Percentiles rank a stretch among this genome's conserved stretches.
phyloP scores from a whole-genome alignment of 2,888 invertebrate species.

The Epinotia bilunana region DNA sequence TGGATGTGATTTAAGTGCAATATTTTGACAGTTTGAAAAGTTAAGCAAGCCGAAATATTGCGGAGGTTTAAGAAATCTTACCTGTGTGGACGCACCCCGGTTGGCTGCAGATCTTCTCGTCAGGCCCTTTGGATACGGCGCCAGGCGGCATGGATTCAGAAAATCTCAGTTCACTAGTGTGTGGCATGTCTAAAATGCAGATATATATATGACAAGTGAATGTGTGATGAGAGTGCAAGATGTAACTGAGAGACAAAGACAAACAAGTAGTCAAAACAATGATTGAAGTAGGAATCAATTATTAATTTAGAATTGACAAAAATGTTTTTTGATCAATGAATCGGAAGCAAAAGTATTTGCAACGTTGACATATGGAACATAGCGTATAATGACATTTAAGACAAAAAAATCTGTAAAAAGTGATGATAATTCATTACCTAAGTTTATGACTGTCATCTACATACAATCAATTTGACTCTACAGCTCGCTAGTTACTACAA shows the following conservation, averaged over 20 bases:
- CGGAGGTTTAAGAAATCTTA: conserved; percentile 55
- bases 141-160: conserved; percentile 74
- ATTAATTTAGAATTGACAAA: not conserved
- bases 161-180: conserved; percentile 78
- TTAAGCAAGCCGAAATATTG: too few species aligned
- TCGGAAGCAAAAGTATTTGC: not conserved
- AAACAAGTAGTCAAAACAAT: not conserved
- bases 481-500: not conserved
- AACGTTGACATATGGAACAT: not conserved
- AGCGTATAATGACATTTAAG: not conserved
- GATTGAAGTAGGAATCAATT: not conserved
- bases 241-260: not conserved
- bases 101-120: conserved; percentile 86
- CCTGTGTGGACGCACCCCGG: conserved; percentile 92
- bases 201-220: conserved; percentile 43
- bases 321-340: not conserved
- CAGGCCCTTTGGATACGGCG: conserved; percentile 62
- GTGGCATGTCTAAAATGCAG: conserved; percentile 76
- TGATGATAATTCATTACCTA: not conserved
- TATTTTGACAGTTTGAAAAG: not conserved
- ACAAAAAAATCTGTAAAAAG: not conserved
- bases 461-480: conserved; percentile 3
- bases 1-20: too few species aligned
- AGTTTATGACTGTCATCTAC: not conserved
- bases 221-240: conserved; percentile 21